Percentiles rank a stretch among this genome's conserved stretches.
Evolutionary conservation across 2,888 invertebrate genomes (phyloP).

Genomic region (Portevinia maculata): DNA sequence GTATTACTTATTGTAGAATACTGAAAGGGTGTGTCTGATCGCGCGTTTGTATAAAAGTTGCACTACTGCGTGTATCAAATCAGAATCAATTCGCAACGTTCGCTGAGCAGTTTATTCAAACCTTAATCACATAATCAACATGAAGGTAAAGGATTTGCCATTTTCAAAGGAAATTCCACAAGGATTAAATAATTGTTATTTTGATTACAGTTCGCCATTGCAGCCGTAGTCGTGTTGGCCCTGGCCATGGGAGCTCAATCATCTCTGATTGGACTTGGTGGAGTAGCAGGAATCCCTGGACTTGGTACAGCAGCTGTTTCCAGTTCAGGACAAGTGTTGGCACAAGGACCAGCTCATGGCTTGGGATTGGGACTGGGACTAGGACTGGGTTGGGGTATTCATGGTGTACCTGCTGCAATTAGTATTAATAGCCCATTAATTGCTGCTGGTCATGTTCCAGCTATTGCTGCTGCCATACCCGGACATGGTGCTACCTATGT

Average conservation of each 20-base stretch:
- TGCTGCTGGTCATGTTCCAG: conserved; percentile 73
- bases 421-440: conserved; percentile 64
- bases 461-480: conserved; percentile 81
- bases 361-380: conserved; percentile 76
- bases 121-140: conserved; percentile 53
- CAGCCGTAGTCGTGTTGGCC: conserved; percentile 80
- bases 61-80: conserved; percentile 40
- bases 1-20: background rate
- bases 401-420: conserved; percentile 76
- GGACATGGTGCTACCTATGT: conserved; percentile 80
- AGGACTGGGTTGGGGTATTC: too few species aligned
- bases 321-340: conserved; percentile 75
- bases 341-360: conserved; percentile 65
- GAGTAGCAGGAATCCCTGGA: conserved; percentile 15
- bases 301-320: conserved; percentile 44
- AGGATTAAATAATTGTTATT: conserved; percentile 29
- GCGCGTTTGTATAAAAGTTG: conserved; percentile 61
- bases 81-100: conserved; percentile 64
- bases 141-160: conserved; percentile 59
- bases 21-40: conserved; percentile 59
- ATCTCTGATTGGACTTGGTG: conserved; percentile 77
- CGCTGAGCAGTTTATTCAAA: conserved; percentile 60
- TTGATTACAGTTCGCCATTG: conserved; percentile 77
- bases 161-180: background rate
- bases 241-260: conserved; percentile 81